These are phyloP conservation scores for Saccostrea glomerata DNA, from an alignment of 1,140 invertebrate genomes.

Conservation along the genomic window DNA sequence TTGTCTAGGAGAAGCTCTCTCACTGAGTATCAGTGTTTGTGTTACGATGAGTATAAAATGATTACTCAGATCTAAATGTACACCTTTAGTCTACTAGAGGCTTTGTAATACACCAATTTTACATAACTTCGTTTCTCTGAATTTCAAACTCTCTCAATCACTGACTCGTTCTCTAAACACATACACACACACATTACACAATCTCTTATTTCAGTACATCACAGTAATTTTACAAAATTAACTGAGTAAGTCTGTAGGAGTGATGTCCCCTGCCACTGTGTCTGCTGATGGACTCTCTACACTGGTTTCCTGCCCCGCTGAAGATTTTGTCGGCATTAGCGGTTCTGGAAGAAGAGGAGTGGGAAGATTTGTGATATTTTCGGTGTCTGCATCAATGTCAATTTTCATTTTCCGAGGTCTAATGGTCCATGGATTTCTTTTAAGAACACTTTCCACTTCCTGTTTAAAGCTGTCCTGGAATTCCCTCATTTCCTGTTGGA, in stretches of 20 bases:
- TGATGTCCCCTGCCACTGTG: neutral
- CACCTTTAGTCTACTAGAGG: neutral
- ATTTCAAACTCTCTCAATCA: neutral
- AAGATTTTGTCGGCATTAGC: neutral
- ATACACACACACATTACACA: neutral
- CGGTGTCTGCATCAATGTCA: constrained; percentile 72
- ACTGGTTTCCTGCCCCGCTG: neutral
- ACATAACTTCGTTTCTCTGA: neutral
- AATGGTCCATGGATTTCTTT: constrained; percentile 71
- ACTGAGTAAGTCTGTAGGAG: neutral
- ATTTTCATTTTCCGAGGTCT: constrained; percentile 77
- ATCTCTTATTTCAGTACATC: neutral
- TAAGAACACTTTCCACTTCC: constrained; percentile 70
- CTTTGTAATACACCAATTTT: neutral
- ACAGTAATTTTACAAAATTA: neutral
- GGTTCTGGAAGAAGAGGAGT: constrained; percentile 69
- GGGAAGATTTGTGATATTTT: constrained; percentile 65
- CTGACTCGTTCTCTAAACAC: neutral
- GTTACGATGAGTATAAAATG: neutral
- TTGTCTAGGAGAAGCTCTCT: neutral
- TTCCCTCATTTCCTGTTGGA: constrained; percentile 84
- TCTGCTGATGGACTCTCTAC: neutral
- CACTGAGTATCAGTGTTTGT: neutral
- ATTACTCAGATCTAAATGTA: neutral
- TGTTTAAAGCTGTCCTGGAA: constrained; percentile 82